Base-by-base conservation (phyloP, 1,140 invertebrate species). In the Chlorops oryzae region DNA sequence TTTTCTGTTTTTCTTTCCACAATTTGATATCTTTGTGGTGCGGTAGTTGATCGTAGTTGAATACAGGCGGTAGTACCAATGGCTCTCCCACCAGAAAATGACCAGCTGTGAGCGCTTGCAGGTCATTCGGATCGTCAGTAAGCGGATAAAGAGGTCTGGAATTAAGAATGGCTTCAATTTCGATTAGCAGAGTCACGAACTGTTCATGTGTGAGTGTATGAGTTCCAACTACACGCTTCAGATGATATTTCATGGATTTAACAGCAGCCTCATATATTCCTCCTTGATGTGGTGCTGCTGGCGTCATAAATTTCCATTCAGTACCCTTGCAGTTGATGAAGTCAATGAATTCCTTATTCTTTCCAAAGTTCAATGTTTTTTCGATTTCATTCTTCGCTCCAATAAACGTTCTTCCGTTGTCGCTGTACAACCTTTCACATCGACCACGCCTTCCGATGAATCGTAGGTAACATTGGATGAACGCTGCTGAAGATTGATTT, bases 41-140 rank as follows among this genome's bases (percentile, higher is more conserved):
- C 3, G 38, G 13, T 9, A 7, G 15, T 13, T 55, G 41, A 2
- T 35, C 15, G 5, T 35, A 1, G 28, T 34, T 51, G 12, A 37
- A n/a, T 27, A 58, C 50, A 12, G 59, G 54, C 7, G 59, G 7
- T 2, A 51, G 28, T 7, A 49, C 55, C 17, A 73, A 39, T 1
- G 63, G 52, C 18, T 52, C 34, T n/a, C 70, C 69, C 25, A 61
- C 65, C 21, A 74, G 44, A 52, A 74, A 74, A 59, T 76, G 71
- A 9, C 52, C 60, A 3, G 73, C 70, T 12, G 73, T 72, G 7
- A 74, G 43, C n/a, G 58, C 50, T 20, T 39, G 40, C 5, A 62
- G 54, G 20, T 73, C 69, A 28, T 59, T 56, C 10, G 52, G 51
- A 62, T 55, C 32, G n/a, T n/a, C n/a, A n/a, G n/a, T n/a, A 58